A percentile compares a stretch with the other conserved stretches of the same genome.
Conservation (phyloP, 2,113 vertebrate genomes). For the Macaca fascicularis region DNA sequence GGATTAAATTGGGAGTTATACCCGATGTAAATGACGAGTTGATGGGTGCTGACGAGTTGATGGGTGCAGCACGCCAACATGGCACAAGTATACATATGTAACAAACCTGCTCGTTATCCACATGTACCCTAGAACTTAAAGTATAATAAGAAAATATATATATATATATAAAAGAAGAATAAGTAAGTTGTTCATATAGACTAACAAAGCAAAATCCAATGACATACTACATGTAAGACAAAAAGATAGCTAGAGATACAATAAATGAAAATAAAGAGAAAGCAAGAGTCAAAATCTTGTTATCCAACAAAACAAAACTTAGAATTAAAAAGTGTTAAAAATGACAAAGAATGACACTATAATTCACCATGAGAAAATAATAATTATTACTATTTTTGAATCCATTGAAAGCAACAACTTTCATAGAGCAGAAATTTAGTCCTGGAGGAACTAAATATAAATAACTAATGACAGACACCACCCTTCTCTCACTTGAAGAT, state of each 20-base stretch:
- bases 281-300: neutral
- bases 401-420: neutral
- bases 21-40: too few relatives aligned
- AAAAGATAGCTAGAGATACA: neutral
- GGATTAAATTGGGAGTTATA: too few relatives aligned
- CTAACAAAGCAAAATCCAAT: neutral
- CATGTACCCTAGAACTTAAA: too few relatives aligned
- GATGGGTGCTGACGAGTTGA: too few relatives aligned
- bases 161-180: neutral
- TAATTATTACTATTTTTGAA: neutral
- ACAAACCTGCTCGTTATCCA: too few relatives aligned
- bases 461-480: neutral
- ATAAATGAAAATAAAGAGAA: neutral
- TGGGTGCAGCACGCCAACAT: too few relatives aligned
- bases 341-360: neutral
- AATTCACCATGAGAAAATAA: neutral
- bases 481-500: neutral
- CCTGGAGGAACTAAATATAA: neutral
- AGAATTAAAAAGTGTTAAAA: neutral
- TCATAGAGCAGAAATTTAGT: neutral
- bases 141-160: too few relatives aligned
- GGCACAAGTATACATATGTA: too few relatives aligned
- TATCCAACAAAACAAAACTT: conserved; percentile 26
- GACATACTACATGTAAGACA: neutral
- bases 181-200: neutral